phyloP scores from a whole-genome alignment of 2,797 vertebrate genomes.

The Aythya fuligula region DNA sequence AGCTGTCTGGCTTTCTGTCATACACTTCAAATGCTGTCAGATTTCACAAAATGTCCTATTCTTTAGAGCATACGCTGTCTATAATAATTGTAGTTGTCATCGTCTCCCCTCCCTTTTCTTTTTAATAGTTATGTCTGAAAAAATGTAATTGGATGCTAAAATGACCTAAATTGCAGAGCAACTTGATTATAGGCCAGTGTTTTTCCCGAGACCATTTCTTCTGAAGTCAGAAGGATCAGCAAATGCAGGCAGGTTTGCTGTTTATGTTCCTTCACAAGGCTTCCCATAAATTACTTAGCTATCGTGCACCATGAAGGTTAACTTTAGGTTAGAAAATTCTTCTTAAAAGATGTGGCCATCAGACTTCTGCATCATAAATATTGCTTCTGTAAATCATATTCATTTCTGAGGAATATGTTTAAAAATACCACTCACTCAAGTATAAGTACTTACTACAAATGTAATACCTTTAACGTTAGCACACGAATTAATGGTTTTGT shows the following conservation, averaged over 20 bases:
- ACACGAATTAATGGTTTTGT: not conserved
- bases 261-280: not conserved
- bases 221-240: not conserved
- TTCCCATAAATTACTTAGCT: not conserved
- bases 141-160: not conserved
- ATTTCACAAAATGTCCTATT: not conserved
- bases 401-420: conserved; percentile 7
- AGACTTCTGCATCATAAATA: not conserved
- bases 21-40: not conserved
- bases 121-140: not conserved
- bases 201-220: not conserved
- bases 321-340: not conserved
- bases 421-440: not conserved
- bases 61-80: not conserved
- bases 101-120: not conserved
- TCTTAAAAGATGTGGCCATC: not conserved
- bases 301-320: not conserved
- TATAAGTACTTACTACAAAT: not conserved
- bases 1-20: not conserved
- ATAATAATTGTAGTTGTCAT: not conserved
- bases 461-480: not conserved
- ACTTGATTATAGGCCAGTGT: not conserved
- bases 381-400: not conserved
- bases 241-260: not conserved
- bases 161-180: not conserved